Base-by-base conservation (phyloP, 2,888 invertebrate genomes). In the Polietes domitor region DNA sequence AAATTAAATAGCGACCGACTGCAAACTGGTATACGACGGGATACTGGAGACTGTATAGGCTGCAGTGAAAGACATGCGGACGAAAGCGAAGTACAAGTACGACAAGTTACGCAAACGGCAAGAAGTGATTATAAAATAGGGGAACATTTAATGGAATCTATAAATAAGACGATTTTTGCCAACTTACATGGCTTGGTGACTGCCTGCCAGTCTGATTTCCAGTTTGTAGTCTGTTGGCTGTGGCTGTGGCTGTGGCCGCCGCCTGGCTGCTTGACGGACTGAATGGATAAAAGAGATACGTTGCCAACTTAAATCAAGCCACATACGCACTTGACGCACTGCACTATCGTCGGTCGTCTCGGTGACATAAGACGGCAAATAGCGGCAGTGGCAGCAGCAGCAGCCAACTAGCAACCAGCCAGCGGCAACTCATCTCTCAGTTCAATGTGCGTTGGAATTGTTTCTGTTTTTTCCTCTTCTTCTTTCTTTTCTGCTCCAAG, bases 261-360 rank as follows among this genome's bases (percentile, higher is more conserved):
- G 55, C 28, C 47, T 63, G 70, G n/a, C 28, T 55, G 58, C 5
- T 2, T 71, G 80, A 68, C 68, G 41, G 68, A 68, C 55, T 55
- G 37, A 21, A 53, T 55, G 65, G 76, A 24, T 47, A 63, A 75
- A 32, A 21, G 55, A 70, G 50, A 79, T 58, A 58, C 28, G 65
- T 73, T 81, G 81, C 81, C 81, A 84, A 81, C 76, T 81, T 76
- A 84, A 76, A 79, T 84, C 81, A 81, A 19, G 24, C 78, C 68
- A 28, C 72, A 78, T 84, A 84, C 80, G 84, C 84, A 84, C 81
- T 84, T 81, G 84, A 81, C 78, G 84, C 84, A 84, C 77, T 58
- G 58, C 58, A n/a, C 37, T 63, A 84, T 78, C 80, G n/a, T n/a
- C n/a, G n/a, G n/a, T 63, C 2, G 50, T 0, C 47, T 15, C 47